Evolutionary conservation across 2,888 invertebrate species (phyloP), one percentile per base, ranked within the genome.

Genomic region (Auanema sp.): DNA sequence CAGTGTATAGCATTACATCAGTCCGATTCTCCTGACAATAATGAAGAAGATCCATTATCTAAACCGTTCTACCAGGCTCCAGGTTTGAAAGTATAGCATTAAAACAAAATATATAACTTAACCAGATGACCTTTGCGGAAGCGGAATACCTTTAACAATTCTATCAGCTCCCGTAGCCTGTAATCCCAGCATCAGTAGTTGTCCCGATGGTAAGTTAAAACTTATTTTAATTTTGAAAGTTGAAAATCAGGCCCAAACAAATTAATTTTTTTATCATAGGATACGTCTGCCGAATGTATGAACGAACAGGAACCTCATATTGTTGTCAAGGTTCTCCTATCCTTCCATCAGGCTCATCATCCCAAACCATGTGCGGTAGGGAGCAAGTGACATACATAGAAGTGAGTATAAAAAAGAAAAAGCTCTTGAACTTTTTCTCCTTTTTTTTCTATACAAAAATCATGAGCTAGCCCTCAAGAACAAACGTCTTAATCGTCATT

Each of bases 41-140:
- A 33, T 8, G 33, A 33, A 33, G 75, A 76, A 42, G 81, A 77
- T 60, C 75, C 77, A 42, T 64, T 81, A 53, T 69, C 77, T 6
- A 69, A 75, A 50, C 78, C 82, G 4, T 83, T 80, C 50, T 82
- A 78, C 64, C 82, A 82, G 61, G 82, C 82, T 8, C 81, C 81
- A 23, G 79, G 77, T 76, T 58, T 4, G 11, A 42, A 43, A 6
- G 14, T 58, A n/a, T 40, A 25, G 14, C 14, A 25, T 53, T 33
- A 23, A n/a, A 21, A 5, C 16, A 33, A 44, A 49, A 3, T 5
- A 58, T n/a, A 25, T n/a, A 44, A 11, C 33, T 5, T 8, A 14
- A 47, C 21, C 60, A 79, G 81, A 82, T 64, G 82, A 82, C 59
- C 69, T 82, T 43, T 82, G 82, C 57, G 76, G 79, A 10, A 75